Percentiles rank a stretch among this genome's conserved stretches.
phyloP scores from a whole-genome alignment of 2,888 invertebrate species.

The Cerceris rybyensis region DNA sequence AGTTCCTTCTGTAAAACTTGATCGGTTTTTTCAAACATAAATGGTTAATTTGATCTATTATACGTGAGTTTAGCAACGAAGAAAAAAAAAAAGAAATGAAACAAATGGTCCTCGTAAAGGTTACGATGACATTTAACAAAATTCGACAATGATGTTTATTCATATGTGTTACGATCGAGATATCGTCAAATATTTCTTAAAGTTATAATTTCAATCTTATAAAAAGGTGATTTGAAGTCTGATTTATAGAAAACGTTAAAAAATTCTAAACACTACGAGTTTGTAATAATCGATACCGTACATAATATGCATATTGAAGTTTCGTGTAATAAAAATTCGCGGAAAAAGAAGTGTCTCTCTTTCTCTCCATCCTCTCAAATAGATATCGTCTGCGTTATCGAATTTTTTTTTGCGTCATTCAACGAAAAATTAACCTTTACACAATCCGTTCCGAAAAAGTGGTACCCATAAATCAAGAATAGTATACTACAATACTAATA shows the following conservation, averaged over 20 bases:
- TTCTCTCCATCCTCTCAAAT: not conserved
- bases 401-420: no score
- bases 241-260: constrained; percentile 66
- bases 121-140: constrained; percentile 2
- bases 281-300: constrained; percentile 30
- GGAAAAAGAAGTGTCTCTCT: constrained; percentile 27
- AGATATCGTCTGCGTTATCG: no score
- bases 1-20: not conserved
- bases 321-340: constrained; percentile 13
- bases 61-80: no score
- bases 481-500: no score
- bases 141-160: constrained; percentile 15
- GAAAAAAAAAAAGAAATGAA: no score
- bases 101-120: no score
- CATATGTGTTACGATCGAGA: constrained; percentile 15
- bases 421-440: no score
- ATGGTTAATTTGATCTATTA: no score
- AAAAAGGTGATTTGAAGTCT: constrained; percentile 49
- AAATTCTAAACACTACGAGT: constrained; percentile 53
- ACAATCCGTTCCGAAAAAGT: no score
- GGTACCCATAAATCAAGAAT: no score
- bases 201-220: constrained; percentile 21
- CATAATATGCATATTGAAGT: constrained; percentile 17
- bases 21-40: no score
- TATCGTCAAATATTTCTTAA: constrained; percentile 21